Evolutionary conservation across 2,797 vertebrate genomes (phyloP).

Genomic region (Mormyrus proboscirostris): DNA sequence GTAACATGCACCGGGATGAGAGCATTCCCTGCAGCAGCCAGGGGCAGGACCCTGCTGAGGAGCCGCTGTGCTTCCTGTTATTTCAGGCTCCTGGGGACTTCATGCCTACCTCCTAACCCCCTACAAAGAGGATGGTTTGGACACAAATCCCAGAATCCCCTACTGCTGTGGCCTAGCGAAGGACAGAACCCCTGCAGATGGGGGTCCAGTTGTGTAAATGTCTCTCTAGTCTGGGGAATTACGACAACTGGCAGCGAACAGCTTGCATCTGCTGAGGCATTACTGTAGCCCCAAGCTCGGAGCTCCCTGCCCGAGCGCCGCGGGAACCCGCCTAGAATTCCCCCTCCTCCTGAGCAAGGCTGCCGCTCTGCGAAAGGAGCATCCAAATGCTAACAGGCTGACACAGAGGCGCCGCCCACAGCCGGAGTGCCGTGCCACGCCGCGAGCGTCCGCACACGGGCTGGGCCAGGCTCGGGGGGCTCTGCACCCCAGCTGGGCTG

Average conservation of each 20-base stretch:
- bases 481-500: constrained; percentile 52
- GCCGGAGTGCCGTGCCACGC: background rate
- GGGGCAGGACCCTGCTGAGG: no score
- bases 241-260: background rate
- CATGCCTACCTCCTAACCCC: background rate
- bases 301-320: background rate
- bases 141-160: background rate
- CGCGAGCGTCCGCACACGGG: background rate
- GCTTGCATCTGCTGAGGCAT: background rate
- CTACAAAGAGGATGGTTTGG: background rate
- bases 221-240: background rate
- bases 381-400: background rate
- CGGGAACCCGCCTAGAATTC: background rate
- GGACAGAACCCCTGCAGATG: background rate
- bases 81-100: background rate
- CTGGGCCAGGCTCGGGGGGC: constrained; percentile 43
- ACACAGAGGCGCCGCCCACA: background rate
- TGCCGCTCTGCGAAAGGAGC: background rate
- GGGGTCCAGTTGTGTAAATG: background rate
- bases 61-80: background rate
- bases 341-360: background rate
- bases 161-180: background rate
- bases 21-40: background rate
- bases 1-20: background rate
- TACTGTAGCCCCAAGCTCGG: background rate